Evolutionary conservation across 2,113 vertebrate genomes (phyloP).

Genomic region (Melanerpes aurifrons): DNA sequence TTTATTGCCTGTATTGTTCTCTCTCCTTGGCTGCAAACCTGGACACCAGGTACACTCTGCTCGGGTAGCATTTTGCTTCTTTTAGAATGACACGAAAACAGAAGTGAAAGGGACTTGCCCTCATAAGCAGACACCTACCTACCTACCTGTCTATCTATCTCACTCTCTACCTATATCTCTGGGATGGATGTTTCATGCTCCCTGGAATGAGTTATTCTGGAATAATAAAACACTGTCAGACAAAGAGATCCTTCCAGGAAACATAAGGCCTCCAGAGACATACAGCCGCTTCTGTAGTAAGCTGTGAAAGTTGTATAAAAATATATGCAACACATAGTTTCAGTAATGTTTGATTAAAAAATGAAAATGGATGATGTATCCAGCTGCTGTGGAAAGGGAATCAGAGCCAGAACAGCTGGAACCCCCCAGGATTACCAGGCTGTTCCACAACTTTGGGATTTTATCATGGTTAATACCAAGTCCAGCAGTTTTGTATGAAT

Average conservation of each 20-base stretch:
- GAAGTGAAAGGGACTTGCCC: background rate
- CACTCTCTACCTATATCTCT: background rate
- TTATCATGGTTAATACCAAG: background rate
- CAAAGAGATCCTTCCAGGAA: background rate
- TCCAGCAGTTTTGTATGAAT: background rate
- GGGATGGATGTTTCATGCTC: background rate
- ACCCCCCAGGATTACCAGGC: background rate
- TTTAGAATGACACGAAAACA: background rate
- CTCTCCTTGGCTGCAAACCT: background rate
- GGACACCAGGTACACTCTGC: background rate
- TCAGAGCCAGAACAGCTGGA: background rate
- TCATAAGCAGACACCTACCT: background rate
- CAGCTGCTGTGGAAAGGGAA: background rate
- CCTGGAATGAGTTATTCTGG: background rate
- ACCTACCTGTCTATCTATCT: no score
- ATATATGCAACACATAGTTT: background rate
- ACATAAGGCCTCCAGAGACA: background rate
- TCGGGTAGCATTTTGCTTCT: background rate
- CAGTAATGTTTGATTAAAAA: background rate
- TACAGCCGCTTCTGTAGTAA: background rate
- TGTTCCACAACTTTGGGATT: background rate
- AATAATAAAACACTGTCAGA: background rate
- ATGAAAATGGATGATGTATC: background rate
- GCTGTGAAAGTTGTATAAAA: background rate
- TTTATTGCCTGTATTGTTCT: background rate